Evolutionary conservation across 2,797 vertebrate species (phyloP), one percentile per base, ranked within the genome.

Genomic region (Malurus leucopterus): DNA sequence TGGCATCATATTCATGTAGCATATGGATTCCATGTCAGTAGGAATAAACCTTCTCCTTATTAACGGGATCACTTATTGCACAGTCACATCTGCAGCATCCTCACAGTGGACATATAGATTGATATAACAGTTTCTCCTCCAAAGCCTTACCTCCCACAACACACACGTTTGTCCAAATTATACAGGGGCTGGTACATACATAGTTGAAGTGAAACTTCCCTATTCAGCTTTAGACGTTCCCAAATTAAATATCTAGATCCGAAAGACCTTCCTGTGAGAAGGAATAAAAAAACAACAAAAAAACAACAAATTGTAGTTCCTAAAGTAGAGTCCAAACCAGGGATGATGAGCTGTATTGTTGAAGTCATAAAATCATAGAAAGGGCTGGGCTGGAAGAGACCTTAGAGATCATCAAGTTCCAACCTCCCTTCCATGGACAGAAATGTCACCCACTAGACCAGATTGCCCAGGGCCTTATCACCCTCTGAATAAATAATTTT

Each of bases 1-100:
- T 84, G 77, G 65, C 79, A 61, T 73, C 43, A 40, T 74, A 43
- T 29, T 84, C 34, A 61, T 38, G 51, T 74, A 74, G 29, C 62
- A 64, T 83, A 84, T 71, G 75, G 78, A 79, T 86, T 70, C 72
- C 65, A 67, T 13, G 67, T 71, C 73, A 75, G 53, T 43, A 76
- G 34, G 69, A 78, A 77, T 84, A 85, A 91, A 86, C 44, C 14
- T 67, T 67, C 55, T 76, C 71, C 86, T 91, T 79, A 82, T 63
- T 89, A 91, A 84, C 46, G 70, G 34, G 27, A 75, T 80, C 7
- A 3, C 43, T 86, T 72, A 55, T 50, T 83, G 47, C 57, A 78
- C 44, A 75, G 59, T 32, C 59, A 75, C 77, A 81, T 69, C 44
- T 72, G 49, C 36, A 72, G 49, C 46, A 67, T 64, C 23, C 34